Evolutionary conservation across 2,888 invertebrate species (phyloP).

Genomic region (Hirtodrosophila confusa): DNA sequence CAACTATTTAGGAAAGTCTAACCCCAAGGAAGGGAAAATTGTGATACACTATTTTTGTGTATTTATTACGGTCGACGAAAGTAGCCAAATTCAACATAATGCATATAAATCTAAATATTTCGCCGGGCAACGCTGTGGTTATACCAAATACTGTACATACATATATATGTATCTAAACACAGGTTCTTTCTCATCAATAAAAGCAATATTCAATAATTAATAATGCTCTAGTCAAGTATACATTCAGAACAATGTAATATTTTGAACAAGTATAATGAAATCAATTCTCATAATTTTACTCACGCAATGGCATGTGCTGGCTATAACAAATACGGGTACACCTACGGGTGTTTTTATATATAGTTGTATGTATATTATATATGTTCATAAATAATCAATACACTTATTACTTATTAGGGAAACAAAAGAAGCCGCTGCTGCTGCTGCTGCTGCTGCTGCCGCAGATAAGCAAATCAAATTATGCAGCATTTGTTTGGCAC

Average conservation of each 20-base stretch:
- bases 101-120: no score
- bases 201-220: no score
- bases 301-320: conserved; percentile 17
- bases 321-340: background rate
- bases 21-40: no score
- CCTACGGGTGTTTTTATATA: background rate
- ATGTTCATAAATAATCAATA: conserved; percentile 16
- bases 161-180: no score
- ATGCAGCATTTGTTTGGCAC: conserved; percentile 62
- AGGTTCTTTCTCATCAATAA: no score
- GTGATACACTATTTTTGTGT: no score
- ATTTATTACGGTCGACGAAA: no score
- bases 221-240: no score
- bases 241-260: background rate
- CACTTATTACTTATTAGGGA: conserved; percentile 14
- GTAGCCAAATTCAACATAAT: no score
- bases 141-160: no score
- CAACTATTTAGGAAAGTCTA: no score
- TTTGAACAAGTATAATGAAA: conserved; percentile 8
- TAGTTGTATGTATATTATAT: background rate
- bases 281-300: conserved; percentile 35
- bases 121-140: no score
- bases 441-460: conserved; percentile 3
- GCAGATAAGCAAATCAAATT: conserved; percentile 60
- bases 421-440: conserved; percentile 34